Evolutionary conservation across 1,140 invertebrate genomes (phyloP), one percentile per base, ranked within the genome.

Genomic region (Hypothenemus hampei): DNA sequence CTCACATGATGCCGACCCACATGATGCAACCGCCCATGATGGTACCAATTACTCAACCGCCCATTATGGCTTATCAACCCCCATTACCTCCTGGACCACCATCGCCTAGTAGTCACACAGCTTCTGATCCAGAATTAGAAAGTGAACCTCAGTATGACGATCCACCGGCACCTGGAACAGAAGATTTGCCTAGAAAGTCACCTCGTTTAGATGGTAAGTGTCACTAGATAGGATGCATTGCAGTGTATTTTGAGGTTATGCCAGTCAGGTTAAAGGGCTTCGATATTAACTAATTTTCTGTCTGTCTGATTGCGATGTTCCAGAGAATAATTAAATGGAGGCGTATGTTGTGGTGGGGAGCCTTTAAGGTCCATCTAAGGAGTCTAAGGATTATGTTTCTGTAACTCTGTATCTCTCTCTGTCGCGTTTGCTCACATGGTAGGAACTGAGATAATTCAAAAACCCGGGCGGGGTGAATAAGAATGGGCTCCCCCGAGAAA

Each of bases 221-320:
- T 60, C 23, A 33, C 1, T 8, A 43, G 21, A 19, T 20, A 11
- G 7, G 36, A 37, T n/a, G 6, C 36, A 37, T 11, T 10, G 2
- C 11, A 7, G 36, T 37, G 11, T 7, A 13, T 37, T 37, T 33
- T 43, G 44, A n/a, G n/a, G n/a, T 46, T 62, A 24, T 21, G 22
- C 26, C 11, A 16, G 8, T 26, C 18, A 31, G 23, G 44, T 20
- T 31, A 20, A 65, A 63, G 61, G 65, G 63, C 68, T 62, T 67
- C 68, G 61, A 44, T n/a, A n/a, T n/a, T 35, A 29, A 50, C 48
- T 50, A 57, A 50, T 50, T 57, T 50, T 49, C 47, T 45, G 37
- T 56, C 44, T 57, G 55, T 57, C 55, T 71, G 68, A 68, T 72
- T 72, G 68, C 69, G 69, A 69, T 72, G 69, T 72, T 72, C 64